Evolutionary conservation across 35 echinoderm and acorn worm genomes (phyloP).

Genomic region (Apostichopus japonicus): DNA sequence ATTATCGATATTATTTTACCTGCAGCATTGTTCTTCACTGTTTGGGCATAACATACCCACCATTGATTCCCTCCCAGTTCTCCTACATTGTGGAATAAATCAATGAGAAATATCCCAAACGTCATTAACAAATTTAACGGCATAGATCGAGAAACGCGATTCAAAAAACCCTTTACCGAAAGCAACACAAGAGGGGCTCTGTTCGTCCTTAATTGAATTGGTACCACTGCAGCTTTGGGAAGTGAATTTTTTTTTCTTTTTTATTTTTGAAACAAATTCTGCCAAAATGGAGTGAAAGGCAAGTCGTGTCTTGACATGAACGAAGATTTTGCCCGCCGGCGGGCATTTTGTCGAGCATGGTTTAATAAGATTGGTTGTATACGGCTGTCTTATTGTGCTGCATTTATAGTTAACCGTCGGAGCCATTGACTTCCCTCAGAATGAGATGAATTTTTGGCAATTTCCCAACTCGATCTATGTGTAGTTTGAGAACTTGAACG

Average conservation of each 20-base stretch:
- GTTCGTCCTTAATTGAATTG: conserved; percentile 18
- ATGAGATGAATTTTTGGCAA: too few species aligned
- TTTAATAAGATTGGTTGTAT: conserved; percentile 9
- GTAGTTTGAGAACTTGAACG: too few species aligned
- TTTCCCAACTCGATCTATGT: too few species aligned
- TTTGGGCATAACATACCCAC: not conserved
- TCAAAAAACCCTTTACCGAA: not conserved
- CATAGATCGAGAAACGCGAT: not conserved
- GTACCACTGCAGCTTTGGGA: not conserved
- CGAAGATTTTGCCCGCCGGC: not conserved
- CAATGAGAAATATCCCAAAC: not conserved
- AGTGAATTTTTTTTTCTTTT: not conserved
- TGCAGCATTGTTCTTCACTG: not conserved
- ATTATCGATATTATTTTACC: conserved; percentile 31
- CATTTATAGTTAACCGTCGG: too few species aligned
- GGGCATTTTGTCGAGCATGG: not conserved
- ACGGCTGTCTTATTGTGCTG: not conserved
- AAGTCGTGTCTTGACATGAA: not conserved
- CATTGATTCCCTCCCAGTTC: not conserved
- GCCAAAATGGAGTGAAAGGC: conserved; percentile 2
- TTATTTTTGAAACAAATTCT: not conserved
- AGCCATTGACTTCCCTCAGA: too few species aligned
- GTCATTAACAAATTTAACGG: not conserved
- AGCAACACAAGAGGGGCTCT: not conserved
- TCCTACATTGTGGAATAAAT: not conserved